phyloP scores from a whole-genome alignment of 2,888 invertebrate genomes.

The Ophraella communa region DNA sequence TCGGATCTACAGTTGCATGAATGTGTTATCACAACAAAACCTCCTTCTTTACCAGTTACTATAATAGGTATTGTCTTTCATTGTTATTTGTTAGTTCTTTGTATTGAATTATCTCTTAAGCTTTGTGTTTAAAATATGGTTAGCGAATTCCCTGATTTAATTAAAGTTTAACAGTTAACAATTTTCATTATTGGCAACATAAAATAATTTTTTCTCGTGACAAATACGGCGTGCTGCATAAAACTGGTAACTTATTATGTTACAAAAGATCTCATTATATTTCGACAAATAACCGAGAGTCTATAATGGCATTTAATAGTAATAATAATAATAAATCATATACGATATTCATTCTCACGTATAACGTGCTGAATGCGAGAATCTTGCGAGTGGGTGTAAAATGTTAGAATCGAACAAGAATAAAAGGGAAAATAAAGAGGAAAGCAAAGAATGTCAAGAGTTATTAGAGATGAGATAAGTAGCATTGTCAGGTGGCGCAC shows the following conservation, averaged over 20 bases:
- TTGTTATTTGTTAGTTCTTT: too few relatives aligned
- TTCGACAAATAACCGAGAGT: background rate
- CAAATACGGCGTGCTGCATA: background rate
- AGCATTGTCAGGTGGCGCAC: constrained; percentile 37
- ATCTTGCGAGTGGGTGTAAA: constrained; percentile 31
- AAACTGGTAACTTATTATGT: background rate
- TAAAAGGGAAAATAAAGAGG: constrained; percentile 26
- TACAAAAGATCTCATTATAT: background rate
- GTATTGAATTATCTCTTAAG: too few relatives aligned
- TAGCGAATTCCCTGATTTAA: too few relatives aligned
- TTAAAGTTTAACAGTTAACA: too few relatives aligned
- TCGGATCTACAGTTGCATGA: too few relatives aligned
- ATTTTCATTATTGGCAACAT: too few relatives aligned
- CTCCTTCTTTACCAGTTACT: too few relatives aligned
- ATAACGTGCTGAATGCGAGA: constrained; percentile 8
- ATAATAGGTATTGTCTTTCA: too few relatives aligned
- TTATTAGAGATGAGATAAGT: constrained; percentile 41
- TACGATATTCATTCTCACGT: constrained; percentile 31
- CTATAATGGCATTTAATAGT: background rate
- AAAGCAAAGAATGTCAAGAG: constrained; percentile 26
- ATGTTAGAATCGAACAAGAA: constrained; percentile 36
- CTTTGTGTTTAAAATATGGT: too few relatives aligned
- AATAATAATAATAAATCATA: too few relatives aligned
- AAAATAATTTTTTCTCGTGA: background rate
- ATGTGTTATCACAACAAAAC: too few relatives aligned